Conservation (phyloP, 2,797 vertebrate species). For the Siniperca scherzeri region DNA sequence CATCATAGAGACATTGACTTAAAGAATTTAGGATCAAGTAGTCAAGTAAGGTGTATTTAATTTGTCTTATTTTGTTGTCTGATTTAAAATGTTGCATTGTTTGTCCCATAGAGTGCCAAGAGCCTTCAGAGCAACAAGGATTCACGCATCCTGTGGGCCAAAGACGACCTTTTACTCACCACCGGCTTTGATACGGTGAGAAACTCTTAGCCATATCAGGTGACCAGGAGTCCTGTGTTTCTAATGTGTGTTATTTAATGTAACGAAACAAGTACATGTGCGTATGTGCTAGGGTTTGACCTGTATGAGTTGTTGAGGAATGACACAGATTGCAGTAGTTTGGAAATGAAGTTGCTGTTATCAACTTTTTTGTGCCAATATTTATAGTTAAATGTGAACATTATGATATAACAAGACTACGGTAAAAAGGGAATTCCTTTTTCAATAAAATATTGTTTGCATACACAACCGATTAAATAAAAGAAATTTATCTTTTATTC, state of each 20-base stretch:
- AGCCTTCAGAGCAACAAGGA: conserved; percentile 91
- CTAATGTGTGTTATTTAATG: not conserved
- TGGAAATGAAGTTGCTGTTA: not conserved
- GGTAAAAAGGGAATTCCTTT: not conserved
- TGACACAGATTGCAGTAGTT: not conserved
- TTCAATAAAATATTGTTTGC: not conserved
- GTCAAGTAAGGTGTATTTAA: not conserved
- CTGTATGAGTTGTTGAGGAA: not conserved
- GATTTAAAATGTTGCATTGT: conserved; percentile 22
- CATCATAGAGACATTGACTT: not conserved
- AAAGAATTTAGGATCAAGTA: not conserved
- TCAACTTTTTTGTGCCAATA: not conserved
- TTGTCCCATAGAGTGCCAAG: conserved; percentile 83
- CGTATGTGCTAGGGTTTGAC: not conserved
- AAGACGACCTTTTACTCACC: conserved; percentile 89
- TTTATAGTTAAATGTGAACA: not conserved
- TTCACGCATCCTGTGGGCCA: conserved; percentile 90
- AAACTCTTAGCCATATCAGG: not conserved
- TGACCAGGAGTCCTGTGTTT: conserved; percentile 1
- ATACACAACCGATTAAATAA: too few relatives aligned
- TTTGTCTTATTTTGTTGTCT: not conserved
- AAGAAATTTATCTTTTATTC: too few relatives aligned
- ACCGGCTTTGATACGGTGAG: conserved; percentile 93
- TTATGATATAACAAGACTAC: not conserved
- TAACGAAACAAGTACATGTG: not conserved